A percentile compares a stretch with the other conserved stretches of the same genome.
phyloP scores from a whole-genome alignment of 2,888 invertebrate species.

The Euzophera pinguis region DNA sequence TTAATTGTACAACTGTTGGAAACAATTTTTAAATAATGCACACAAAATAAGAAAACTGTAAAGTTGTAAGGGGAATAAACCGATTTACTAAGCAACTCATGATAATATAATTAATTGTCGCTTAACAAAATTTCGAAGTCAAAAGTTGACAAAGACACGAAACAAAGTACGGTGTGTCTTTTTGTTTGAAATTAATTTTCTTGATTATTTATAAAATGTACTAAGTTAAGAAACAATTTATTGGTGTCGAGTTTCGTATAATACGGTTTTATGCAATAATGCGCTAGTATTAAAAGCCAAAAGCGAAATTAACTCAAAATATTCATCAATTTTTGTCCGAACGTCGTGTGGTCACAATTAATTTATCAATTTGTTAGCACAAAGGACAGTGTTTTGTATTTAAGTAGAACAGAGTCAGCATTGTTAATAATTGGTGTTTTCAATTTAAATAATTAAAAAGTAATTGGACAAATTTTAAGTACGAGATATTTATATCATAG shows the following conservation, averaged over 20 bases:
- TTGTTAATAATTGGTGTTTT: too few species aligned
- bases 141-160: conserved; percentile 21
- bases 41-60: neutral
- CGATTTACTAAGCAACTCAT: conserved; percentile 20
- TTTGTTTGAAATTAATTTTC: conserved; percentile 12
- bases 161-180: neutral
- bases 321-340: neutral
- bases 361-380: too few species aligned
- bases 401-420: too few species aligned
- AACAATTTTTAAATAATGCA: too few species aligned
- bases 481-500: too few species aligned
- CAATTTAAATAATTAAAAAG: neutral
- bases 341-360: too few species aligned
- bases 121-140: conserved; percentile 36
- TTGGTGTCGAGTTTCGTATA: neutral
- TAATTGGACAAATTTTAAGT: too few species aligned
- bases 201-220: conserved; percentile 3
- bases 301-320: neutral
- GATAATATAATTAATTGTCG: conserved; percentile 43
- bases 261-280: neutral
- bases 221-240: neutral
- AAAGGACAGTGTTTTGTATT: too few species aligned
- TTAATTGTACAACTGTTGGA: too few species aligned
- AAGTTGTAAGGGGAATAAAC: neutral
- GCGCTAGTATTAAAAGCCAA: neutral